Conservation (phyloP, 2,113 vertebrate genomes). For the Ceyx margarethae region DNA sequence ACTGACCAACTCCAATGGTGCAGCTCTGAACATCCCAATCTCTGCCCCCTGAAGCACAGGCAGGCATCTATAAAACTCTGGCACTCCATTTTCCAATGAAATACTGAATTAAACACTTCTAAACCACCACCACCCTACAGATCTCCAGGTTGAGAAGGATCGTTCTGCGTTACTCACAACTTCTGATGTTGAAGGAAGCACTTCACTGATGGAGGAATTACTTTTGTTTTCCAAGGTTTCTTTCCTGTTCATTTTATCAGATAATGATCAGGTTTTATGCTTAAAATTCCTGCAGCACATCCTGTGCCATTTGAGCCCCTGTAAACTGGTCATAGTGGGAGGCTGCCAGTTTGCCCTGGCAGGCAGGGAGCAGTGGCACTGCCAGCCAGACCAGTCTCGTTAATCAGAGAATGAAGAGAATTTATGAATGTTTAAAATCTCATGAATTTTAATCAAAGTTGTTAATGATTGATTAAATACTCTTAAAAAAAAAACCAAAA, state of each 20-base stretch:
- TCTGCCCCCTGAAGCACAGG: not conserved
- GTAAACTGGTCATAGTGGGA: fast-evolving
- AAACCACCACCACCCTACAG: not conserved
- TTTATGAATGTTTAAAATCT: constrained; percentile 35
- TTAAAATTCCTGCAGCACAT: not conserved
- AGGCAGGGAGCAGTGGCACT: not conserved
- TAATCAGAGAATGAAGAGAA: constrained; percentile 12
- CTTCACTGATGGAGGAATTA: not conserved
- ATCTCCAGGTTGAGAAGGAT: not conserved
- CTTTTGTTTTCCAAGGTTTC: not conserved
- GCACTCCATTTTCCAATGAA: not conserved
- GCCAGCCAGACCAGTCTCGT: not conserved
- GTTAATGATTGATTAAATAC: constrained; percentile 47
- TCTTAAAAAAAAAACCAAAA: not conserved
- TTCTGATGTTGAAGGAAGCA: not conserved
- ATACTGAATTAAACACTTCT: fast-evolving
- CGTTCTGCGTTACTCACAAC: not conserved
- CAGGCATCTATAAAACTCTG: not conserved
- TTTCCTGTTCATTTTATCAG: not conserved
- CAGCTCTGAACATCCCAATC: not conserved
- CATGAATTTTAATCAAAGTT: constrained; percentile 36
- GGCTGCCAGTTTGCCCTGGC: not conserved
- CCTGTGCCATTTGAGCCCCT: not conserved
- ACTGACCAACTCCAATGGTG: too few relatives aligned
- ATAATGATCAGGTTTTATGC: not conserved